Evolutionary conservation across 1,140 invertebrate species (phyloP).

Genomic region (Apis dorsata): DNA sequence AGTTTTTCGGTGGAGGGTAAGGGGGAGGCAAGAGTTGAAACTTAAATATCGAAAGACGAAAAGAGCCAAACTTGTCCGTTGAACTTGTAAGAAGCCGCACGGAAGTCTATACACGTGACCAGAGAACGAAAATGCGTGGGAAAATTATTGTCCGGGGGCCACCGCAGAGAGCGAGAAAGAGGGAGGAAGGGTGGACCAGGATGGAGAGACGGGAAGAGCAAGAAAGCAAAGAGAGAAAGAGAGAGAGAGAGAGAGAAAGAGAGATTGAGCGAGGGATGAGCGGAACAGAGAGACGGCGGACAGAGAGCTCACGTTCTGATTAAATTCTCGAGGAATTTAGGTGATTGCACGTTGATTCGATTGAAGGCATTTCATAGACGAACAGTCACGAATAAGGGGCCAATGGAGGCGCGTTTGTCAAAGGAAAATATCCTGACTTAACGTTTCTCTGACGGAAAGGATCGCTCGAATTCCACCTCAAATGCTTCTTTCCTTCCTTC

Average conservation of each 20-base stretch:
- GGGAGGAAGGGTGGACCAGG: neutral
- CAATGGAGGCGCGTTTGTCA: slow-evolving; percentile 71
- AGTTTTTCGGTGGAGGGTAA: slow-evolving; percentile 27
- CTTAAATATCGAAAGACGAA: slow-evolving; percentile 65
- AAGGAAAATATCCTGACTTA: slow-evolving; percentile 63
- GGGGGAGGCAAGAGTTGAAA: slow-evolving; percentile 46
- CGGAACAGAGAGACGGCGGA: slow-evolving; percentile 27
- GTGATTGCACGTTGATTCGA: slow-evolving; percentile 73
- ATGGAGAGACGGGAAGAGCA: neutral
- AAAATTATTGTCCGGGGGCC: slow-evolving; percentile 66
- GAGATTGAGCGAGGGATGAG: neutral
- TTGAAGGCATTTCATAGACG: slow-evolving; percentile 73
- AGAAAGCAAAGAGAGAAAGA: slow-evolving; percentile 3
- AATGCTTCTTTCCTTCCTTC: slow-evolving; percentile 11
- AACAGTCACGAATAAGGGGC: slow-evolving; percentile 70
- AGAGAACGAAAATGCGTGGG: slow-evolving; percentile 58
- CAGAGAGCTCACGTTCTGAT: slow-evolving; percentile 69
- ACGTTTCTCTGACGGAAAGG: slow-evolving; percentile 38
- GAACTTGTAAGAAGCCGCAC: slow-evolving; percentile 66
- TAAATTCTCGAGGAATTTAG: slow-evolving; percentile 73
- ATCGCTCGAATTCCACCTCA: slow-evolving; percentile 19
- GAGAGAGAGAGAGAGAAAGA: neutral
- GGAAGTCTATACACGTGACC: slow-evolving; percentile 67
- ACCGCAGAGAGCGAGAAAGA: neutral
- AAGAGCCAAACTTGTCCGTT: slow-evolving; percentile 65